Percentiles rank a stretch among this genome's conserved stretches.
phyloP scores from a whole-genome alignment of 2,888 invertebrate genomes.

The Nebria brevicollis region DNA sequence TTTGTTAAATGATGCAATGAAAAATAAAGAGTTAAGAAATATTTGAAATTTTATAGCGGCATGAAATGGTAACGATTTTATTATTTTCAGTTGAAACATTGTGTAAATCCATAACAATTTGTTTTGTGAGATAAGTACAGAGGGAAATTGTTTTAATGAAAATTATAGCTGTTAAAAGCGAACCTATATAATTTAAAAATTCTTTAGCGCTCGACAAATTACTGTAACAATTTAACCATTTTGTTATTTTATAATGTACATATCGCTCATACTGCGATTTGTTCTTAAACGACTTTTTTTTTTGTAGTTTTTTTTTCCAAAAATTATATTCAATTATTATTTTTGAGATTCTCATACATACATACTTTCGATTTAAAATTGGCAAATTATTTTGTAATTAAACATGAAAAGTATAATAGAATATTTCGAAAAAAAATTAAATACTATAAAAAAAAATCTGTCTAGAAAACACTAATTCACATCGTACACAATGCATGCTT shows the following conservation, averaged over 20 bases:
- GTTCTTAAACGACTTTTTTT: no score
- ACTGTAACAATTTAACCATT: neutral
- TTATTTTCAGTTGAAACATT: neutral
- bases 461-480: neutral
- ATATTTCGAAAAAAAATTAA: no score
- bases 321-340: no score
- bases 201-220: constrained; percentile 4
- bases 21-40: neutral
- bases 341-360: no score
- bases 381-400: no score
- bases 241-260: neutral
- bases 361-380: no score
- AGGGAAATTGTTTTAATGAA: constrained; percentile 9
- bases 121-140: constrained; percentile 5
- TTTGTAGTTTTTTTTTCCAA: no score
- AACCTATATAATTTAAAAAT: constrained; percentile 4
- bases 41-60: neutral
- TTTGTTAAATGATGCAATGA: neutral
- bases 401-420: no score
- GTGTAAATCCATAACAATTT: constrained; percentile 5
- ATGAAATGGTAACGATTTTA: neutral
- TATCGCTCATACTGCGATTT: neutral
- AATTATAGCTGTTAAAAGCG: constrained; percentile 4
- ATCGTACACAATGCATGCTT: neutral
- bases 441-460: neutral